phyloP scores from a whole-genome alignment of 2,797 vertebrate species.

The Corythornis leucogaster region DNA sequence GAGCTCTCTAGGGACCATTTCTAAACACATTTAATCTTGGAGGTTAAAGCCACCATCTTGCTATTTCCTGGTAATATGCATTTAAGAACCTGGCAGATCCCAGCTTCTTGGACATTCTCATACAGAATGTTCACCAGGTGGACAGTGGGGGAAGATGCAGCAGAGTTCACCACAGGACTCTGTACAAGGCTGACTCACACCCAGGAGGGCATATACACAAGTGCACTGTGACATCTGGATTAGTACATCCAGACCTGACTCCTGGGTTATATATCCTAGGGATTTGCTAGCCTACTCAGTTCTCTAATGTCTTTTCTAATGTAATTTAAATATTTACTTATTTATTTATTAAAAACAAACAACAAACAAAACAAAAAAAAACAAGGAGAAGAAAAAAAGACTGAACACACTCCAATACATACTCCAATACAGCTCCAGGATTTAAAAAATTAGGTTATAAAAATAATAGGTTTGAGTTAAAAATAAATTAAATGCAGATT shows the following conservation, averaged over 20 bases:
- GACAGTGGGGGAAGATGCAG: background rate
- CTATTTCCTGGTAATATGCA: background rate
- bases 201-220: accelerated
- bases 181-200: background rate
- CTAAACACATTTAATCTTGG: conserved; percentile 1
- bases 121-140: accelerated
- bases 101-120: background rate
- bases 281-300: background rate
- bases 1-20: background rate
- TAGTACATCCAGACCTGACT: background rate
- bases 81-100: background rate
- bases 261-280: accelerated
- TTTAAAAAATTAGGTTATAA: background rate
- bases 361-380: no score
- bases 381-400: background rate
- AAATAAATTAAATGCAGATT: background rate
- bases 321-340: background rate
- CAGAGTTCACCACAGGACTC: background rate
- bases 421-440: background rate
- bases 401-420: background rate
- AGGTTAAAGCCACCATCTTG: background rate
- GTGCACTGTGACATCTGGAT: background rate
- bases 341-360: no score
- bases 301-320: background rate
- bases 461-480: background rate